Evolutionary conservation across 2,888 invertebrate genomes (phyloP), one percentile per base, ranked within the genome.

Genomic region (Dorcus parallelipipedus): DNA sequence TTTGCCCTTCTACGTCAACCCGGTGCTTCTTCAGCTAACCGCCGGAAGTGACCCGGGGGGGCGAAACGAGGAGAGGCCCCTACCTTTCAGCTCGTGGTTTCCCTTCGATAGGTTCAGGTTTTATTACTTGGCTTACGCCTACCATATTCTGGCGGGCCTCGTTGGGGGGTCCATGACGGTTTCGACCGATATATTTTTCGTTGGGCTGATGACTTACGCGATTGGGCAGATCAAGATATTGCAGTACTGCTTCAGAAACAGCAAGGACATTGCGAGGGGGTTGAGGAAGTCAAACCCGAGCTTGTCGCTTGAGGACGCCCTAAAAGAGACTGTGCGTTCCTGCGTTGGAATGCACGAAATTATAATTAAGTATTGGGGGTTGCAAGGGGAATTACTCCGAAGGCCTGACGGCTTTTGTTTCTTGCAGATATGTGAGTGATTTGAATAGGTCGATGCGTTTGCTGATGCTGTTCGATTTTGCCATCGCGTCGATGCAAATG

Each of bases 381-480:
- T 33, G 6, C 26, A 33, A 33, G 4, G 5, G 26, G 20, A 2
- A 20, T 20, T 3, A 20, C 2, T 2, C 3, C 2, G 20, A 20
- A 3, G 20, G 20, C 14, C 14, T 33, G 26, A 6, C 3, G 7
- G 26, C 6, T 6, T 33, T 33, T 33, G 6, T 33, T 33, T 33
- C 6, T 33, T 33, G 20, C 49, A 67, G 69, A 8, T 70, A 65
- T 49, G 59, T 69, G 6, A 58, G 64, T 43, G 59, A 63, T 10
- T 59, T 71, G 33, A 61, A 71, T 54, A 26, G 55, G n/a, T 58
- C 66, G 2, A 60, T 70, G 52, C 65, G 64, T 41, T 62, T 58
- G n/a, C 54, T 70, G 9, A 66, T 72, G 69, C 53, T 72, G 8
- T 54, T 71, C 41, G 71, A 70, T 62, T 69, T 70, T 60, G 53